Evolutionary conservation across 2,797 vertebrate species (phyloP), one percentile per base, ranked within the genome.

Genomic region (Schizothorax lantsangensis): DNA sequence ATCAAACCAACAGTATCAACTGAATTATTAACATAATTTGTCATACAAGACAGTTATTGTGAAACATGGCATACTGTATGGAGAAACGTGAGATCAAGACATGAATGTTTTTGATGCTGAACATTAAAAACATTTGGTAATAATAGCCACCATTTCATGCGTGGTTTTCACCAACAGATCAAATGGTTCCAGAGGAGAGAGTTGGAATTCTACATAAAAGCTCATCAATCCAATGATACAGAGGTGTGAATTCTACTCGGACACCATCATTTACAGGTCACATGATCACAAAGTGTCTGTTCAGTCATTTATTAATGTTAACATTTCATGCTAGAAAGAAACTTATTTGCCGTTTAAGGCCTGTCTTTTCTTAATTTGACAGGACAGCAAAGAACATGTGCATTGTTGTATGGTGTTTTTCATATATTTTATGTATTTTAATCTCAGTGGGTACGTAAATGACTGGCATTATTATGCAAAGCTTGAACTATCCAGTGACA

Each of bases 251-350:
- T 95, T 96, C 92, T 91, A 85, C 87, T 49, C 89, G 0, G 91
- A 94, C 88, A 49, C 91, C 68, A 92, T 95, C 1, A 38, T 93
- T 6, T 96, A 95, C 94, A 96, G 95, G 95, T 96, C 69, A 64
- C 93, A 92, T 17, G 12, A 23, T 11, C 19, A 17, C 2, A 40
- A 23, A 57, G 54, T 9, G 21, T 21, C 38, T 30, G 7, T 23
- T 12, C 36, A 21, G 12, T 80, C 6, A 30, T 68, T 10, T n/a
- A 10, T 57, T 49, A 68, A 19, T 75, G 40, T 74, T 62, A 26
- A 26, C 57, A 62, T 62, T 62, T 62, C 23, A 62, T 9, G 8
- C 57, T 59, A n/a, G 23, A 59, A n/a, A 62, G 9, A 59, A 54
- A 54, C 6, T 0, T 19, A 54, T 54, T 54, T 19, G 6, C 17